These are phyloP conservation scores for Scaptomyza pallida DNA, from an alignment of 1,140 invertebrate species.

Conservation along the genomic window DNA sequence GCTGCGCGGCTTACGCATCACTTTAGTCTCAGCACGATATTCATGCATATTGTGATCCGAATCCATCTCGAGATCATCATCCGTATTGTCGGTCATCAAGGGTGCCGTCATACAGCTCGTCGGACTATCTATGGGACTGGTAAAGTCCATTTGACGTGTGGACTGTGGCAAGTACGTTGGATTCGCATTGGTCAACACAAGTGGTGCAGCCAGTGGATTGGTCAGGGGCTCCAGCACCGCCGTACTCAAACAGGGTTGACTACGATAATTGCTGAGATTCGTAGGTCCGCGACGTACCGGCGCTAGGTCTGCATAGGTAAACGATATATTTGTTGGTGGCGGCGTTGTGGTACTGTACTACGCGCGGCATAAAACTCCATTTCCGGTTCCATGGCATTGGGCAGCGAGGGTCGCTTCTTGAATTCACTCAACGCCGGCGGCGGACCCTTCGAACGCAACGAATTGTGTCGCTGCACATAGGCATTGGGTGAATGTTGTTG, in stretches of 20 bases:
- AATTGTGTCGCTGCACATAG: conserved; percentile 76
- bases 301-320: conserved; percentile 65
- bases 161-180: conserved; percentile 59
- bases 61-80: conserved; percentile 78
- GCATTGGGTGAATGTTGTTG: not conserved
- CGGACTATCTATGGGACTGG: conserved; percentile 68
- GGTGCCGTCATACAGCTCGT: conserved; percentile 65
- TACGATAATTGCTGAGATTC: conserved; percentile 65
- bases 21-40: conserved; percentile 86
- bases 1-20: conserved; percentile 87
- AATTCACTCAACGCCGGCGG: conserved; percentile 53
- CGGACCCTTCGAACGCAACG: conserved; percentile 57
- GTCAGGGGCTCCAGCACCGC: conserved; percentile 59
- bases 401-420: conserved; percentile 76
- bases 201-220: conserved; percentile 69
- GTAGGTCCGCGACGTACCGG: conserved; percentile 24
- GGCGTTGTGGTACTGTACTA: conserved; percentile 34
- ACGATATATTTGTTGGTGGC: conserved; percentile 76
- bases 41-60: conserved; percentile 84
- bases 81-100: conserved; percentile 71
- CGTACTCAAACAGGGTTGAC: conserved; percentile 71
- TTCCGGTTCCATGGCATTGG: conserved; percentile 73
- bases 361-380: conserved; percentile 16
- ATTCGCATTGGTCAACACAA: conserved; percentile 71
- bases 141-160: conserved; percentile 52